These are phyloP conservation scores for Halcyon smyrnensis DNA, from an alignment of 2,797 vertebrate species.

Conservation along the genomic window DNA sequence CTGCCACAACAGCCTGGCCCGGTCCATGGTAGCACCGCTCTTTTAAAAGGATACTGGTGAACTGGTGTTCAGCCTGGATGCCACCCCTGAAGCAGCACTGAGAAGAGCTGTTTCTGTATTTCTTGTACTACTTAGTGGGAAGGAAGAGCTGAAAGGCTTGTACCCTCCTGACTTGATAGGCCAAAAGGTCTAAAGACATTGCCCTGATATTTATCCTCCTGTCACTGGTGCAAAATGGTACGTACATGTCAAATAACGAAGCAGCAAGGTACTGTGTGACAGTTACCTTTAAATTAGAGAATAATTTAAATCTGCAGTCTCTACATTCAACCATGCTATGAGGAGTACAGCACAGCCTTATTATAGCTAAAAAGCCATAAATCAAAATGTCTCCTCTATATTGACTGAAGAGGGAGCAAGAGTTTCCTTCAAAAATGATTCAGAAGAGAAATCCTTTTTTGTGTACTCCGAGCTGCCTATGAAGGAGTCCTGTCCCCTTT, in stretches of 20 bases:
- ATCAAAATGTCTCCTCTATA: neutral
- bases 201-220: neutral
- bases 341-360: neutral
- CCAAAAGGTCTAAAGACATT: neutral
- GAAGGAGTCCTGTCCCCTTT: neutral
- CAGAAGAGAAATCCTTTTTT: neutral
- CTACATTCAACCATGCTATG: neutral
- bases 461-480: accelerated
- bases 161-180: neutral
- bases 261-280: accelerated
- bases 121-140: accelerated
- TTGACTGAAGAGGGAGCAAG: neutral
- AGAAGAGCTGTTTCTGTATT: neutral
- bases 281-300: neutral
- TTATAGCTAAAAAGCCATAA: neutral
- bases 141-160: neutral
- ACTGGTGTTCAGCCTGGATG: neutral
- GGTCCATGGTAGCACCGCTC: accelerated
- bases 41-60: neutral
- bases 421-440: neutral
- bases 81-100: neutral
- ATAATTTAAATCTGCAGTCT: neutral
- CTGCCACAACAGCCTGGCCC: neutral
- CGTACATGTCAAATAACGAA: accelerated
- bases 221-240: neutral